Evolutionary conservation across 2,113 vertebrate species (phyloP), one percentile per base, ranked within the genome.

Genomic region (Rutilus rutilus): DNA sequence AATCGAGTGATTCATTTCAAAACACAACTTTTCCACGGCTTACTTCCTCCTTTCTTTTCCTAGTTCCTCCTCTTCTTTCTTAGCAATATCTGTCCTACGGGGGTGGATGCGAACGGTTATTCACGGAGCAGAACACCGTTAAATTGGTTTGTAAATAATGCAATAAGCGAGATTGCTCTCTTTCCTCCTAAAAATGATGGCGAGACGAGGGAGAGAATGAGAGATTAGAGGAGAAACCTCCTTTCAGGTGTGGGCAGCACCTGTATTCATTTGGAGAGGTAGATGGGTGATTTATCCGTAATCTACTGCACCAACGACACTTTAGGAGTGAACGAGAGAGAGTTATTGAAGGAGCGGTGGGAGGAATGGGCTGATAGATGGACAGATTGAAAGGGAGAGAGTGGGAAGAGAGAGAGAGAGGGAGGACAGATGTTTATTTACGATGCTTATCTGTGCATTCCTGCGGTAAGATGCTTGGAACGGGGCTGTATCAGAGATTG

Each of bases 81-180:
- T 89, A 87, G 82, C 88, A 85, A 65, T 81, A 91, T 88, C 88
- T 85, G 89, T 87, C 76, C 57, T 19, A 33, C 59, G 83, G 27
- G 83, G 89, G 82, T 19, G 78, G 69, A 74, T 21, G n/a, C 5
- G 57, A 25, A 17, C 25, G 71, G 54, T 86, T 62, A 12, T 86
- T 85, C 77, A 83, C 87, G 86, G 75, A 91, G 89, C 69, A 52
- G 81, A 73, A 81, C 80, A 36, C 81, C 91, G 90, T 89, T 92
- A 93, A 93, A 94, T 93, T 93, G 93, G 89, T 78, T 89, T 30
- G 80, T 95, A 90, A 93, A 94, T 95, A 92, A 95, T 95, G 94
- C 80, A 95, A 92, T 91, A 90, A 91, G 89, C 5, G 84, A 89
- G 91, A 94, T 93, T 93, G 90, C 89, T 81, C 86, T 62, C 84